A percentile compares a stretch with the other conserved stretches of the same genome.
Conservation (phyloP, 1,140 invertebrate species). For the Proctacanthus coquilletti region DNA sequence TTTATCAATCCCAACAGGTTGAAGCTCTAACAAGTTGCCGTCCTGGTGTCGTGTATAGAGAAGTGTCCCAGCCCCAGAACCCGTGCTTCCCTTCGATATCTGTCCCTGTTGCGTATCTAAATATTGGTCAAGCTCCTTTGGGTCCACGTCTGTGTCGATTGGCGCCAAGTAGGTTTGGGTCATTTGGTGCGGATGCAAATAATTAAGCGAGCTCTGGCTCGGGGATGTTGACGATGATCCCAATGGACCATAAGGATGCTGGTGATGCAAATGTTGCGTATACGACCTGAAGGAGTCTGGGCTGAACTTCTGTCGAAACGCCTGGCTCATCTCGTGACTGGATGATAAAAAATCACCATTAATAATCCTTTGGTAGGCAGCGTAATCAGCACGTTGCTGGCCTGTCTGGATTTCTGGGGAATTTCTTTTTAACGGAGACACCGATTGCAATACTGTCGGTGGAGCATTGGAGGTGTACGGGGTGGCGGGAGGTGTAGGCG, state of each 20-base stretch:
- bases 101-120: too few species aligned
- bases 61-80: too few species aligned
- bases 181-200: constrained; percentile 12
- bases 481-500: constrained; percentile 24
- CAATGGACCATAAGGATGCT: constrained; percentile 7
- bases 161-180: constrained; percentile 7
- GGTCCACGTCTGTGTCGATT: constrained; percentile 19
- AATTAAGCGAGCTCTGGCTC: constrained; percentile 26
- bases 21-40: too few species aligned
- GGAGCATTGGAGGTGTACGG: constrained; percentile 12
- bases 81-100: too few species aligned
- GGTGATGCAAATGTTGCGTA: constrained; percentile 10
- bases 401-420: too few species aligned
- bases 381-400: too few species aligned
- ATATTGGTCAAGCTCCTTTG: constrained; percentile 30
- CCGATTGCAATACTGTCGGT: background rate
- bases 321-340: too few species aligned
- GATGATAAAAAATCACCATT: too few species aligned
- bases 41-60: too few species aligned
- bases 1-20: too few species aligned
- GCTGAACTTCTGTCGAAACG: background rate
- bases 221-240: constrained; percentile 6
- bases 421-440: constrained; percentile 1
- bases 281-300: constrained; percentile 2
- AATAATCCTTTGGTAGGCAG: too few species aligned